Evolutionary conservation across 2,888 invertebrate species (phyloP).

Genomic region (Lithodes maja): DNA sequence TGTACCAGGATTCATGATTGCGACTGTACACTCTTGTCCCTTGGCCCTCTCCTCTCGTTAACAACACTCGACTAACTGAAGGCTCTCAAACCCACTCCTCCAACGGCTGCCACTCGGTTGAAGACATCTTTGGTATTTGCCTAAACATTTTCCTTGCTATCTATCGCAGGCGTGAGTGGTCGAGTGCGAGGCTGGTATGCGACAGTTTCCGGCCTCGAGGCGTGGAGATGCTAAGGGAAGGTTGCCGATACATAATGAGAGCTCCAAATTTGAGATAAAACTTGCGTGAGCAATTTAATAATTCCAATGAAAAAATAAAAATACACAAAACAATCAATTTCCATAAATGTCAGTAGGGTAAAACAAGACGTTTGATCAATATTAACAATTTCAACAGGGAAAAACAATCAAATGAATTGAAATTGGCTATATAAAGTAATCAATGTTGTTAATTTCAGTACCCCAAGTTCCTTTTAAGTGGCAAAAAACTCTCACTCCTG

Average conservation of each 20-base stretch:
- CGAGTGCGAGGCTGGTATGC: not conserved
- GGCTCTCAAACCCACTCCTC: not conserved
- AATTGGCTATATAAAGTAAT: no score
- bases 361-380: no score
- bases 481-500: no score
- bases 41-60: constrained; percentile 14
- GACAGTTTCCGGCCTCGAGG: not conserved
- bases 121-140: constrained; percentile 65
- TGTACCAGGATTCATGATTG: constrained; percentile 57
- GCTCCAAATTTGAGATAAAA: no score
- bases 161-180: constrained; percentile 41
- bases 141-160: constrained; percentile 46
- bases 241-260: not conserved
- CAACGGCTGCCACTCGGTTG: constrained; percentile 42
- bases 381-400: no score
- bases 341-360: no score
- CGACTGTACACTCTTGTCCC: constrained; percentile 53
- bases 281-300: no score
- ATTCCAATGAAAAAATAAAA: no score
- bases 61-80: not conserved
- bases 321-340: no score
- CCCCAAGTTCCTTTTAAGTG: no score
- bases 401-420: no score
- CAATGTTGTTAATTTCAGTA: no score
- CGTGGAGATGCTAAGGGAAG: not conserved